phyloP scores from a whole-genome alignment of 1,140 invertebrate species.

The Eubasilissa regina region DNA sequence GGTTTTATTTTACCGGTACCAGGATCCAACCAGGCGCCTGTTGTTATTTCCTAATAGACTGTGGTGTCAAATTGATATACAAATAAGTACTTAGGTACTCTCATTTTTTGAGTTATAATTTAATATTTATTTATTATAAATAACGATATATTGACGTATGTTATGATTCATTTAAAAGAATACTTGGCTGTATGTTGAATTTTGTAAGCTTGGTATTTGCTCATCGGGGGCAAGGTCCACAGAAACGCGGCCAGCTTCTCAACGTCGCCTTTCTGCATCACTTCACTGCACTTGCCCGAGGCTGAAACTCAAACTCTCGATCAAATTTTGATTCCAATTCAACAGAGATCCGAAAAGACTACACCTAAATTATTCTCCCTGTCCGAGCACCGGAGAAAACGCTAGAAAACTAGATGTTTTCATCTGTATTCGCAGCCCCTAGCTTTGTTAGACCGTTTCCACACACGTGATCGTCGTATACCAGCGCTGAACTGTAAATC shows the following conservation, averaged over 20 bases:
- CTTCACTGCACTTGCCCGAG: conserved; percentile 84
- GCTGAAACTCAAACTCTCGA: conserved; percentile 62
- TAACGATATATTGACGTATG: no score
- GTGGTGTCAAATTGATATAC: no score
- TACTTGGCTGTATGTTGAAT: no score
- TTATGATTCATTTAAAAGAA: no score
- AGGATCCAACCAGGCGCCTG: no score
- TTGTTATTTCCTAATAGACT: no score
- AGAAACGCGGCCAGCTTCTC: conserved; percentile 87
- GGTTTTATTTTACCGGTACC: no score
- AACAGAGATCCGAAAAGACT: conserved; percentile 4
- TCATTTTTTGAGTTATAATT: no score
- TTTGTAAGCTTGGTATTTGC: no score
- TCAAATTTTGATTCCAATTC: background rate
- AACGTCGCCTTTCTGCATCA: conserved; percentile 93
- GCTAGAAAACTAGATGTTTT: background rate
- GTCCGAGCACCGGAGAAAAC: background rate
- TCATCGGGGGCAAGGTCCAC: conserved; percentile 87
- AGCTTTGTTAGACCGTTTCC: background rate
- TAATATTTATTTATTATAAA: no score
- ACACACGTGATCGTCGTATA: conserved; percentile 2
- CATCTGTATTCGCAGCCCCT: background rate
- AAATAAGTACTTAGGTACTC: no score
- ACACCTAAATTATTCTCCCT: background rate
- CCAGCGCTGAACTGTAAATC: conserved; percentile 2